Evolutionary conservation across 2,888 invertebrate genomes (phyloP).

Genomic region (Oxytorus armatus): DNA sequence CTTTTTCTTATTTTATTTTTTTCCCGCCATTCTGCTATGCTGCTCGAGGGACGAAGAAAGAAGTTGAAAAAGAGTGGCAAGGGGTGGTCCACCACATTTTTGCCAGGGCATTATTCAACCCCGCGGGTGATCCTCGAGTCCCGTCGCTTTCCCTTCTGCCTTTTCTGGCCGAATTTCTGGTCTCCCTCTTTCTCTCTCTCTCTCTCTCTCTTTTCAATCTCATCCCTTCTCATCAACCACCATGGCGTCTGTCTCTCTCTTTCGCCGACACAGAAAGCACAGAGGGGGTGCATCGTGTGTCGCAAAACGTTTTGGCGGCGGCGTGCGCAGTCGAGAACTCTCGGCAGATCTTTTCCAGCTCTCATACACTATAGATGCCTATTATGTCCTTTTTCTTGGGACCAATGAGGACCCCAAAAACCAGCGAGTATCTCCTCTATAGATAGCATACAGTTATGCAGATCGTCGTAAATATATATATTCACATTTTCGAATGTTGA

Average conservation of each 20-base stretch:
- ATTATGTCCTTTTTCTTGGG: constrained; percentile 27
- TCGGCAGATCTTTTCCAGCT: constrained; percentile 55
- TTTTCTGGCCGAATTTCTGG: constrained; percentile 65
- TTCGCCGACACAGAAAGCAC: constrained; percentile 45
- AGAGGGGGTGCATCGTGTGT: constrained; percentile 60
- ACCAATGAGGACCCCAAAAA: constrained; percentile 20
- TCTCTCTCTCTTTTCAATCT: constrained; percentile 39
- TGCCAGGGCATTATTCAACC: constrained; percentile 80
- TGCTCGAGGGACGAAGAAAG: constrained; percentile 44
- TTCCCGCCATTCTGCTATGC: constrained; percentile 25
- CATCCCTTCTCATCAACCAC: constrained; percentile 36
- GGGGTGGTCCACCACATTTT: constrained; percentile 82
- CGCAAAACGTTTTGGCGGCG: constrained; percentile 57
- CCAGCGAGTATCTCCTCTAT: constrained; percentile 38
- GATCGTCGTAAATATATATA: constrained; percentile 48
- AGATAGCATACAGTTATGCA: constrained; percentile 34
- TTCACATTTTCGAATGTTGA: constrained; percentile 40
- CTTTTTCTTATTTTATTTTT: constrained; percentile 28
- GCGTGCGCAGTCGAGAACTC: constrained; percentile 50
- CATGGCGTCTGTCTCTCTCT: constrained; percentile 46
- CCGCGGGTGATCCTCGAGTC: constrained; percentile 80
- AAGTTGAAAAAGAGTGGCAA: constrained; percentile 77
- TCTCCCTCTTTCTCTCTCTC: constrained; percentile 49
- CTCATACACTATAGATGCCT: constrained; percentile 25
- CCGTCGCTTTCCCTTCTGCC: constrained; percentile 71